Conservation (phyloP, 2,888 invertebrate species). For the Plagiodera versicolora region DNA sequence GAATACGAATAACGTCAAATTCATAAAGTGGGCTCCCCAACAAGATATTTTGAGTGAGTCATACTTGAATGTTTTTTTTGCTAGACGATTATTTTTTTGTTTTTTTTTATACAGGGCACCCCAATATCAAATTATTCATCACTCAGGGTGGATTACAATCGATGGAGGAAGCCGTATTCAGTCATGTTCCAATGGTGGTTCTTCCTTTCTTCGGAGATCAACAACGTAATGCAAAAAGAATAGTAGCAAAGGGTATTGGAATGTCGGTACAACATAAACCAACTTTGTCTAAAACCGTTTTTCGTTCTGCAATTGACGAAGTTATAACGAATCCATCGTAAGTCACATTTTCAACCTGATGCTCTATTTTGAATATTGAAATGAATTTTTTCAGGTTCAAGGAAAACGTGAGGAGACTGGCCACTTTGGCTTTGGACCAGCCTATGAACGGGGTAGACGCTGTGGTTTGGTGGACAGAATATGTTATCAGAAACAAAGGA, state of each 20-base stretch:
- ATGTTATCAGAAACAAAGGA: conserved; percentile 41
- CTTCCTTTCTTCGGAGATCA: conserved; percentile 52
- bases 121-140: conserved; percentile 27
- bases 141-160: conserved; percentile 46
- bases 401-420: conserved; percentile 13
- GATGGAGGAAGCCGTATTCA: conserved; percentile 49
- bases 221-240: conserved; percentile 18
- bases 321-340: conserved; percentile 42
- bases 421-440: conserved; percentile 16
- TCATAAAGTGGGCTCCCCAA: conserved; percentile 51
- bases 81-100: not conserved
- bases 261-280: conserved; percentile 29
- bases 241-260: conserved; percentile 33
- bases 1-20: conserved; percentile 47
- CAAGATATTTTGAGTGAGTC: conserved; percentile 46
- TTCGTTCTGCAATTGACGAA: conserved; percentile 40
- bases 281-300: conserved; percentile 33
- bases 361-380: no score
- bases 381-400: conserved; percentile 20
- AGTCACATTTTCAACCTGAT: no score
- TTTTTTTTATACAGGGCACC: conserved; percentile 22
- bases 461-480: conserved; percentile 45
- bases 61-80: not conserved
- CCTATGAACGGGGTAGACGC: conserved; percentile 39
- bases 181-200: conserved; percentile 50